A percentile compares a stretch with the other conserved stretches of the same genome.
These are phyloP conservation scores for Cephus rjabovi DNA, from an alignment of 2,888 invertebrate genomes.

Conservation along the genomic window DNA sequence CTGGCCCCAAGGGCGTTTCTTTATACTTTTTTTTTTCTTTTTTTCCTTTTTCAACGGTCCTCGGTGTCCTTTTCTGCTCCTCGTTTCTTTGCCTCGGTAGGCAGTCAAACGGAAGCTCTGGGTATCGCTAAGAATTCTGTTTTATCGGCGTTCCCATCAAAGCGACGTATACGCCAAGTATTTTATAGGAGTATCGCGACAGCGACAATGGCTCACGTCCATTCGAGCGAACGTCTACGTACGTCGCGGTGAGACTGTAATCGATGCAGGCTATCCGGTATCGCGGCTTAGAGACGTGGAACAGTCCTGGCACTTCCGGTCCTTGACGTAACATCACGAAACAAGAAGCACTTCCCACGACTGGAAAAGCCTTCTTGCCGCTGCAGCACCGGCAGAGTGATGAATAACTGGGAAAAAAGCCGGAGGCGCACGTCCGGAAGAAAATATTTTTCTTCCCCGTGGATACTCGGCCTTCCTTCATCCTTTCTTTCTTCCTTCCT, in stretches of 20 bases:
- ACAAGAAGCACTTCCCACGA: neutral
- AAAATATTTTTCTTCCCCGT: neutral
- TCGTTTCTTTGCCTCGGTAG: neutral
- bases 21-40: neutral
- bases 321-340: neutral
- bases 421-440: neutral
- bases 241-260: neutral
- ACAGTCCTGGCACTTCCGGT: neutral
- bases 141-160: neutral
- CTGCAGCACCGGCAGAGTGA: neutral
- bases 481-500: neutral
- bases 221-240: neutral
- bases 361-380: neutral
- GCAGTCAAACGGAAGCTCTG: neutral
- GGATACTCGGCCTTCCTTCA: neutral
- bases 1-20: neutral
- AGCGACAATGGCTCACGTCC: neutral
- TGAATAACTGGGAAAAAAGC: neutral
- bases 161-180: neutral
- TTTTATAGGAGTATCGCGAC: neutral
- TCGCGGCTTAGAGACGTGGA: neutral
- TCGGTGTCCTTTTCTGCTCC: neutral
- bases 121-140: neutral
- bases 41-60: neutral
- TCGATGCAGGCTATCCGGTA: neutral